phyloP scores from a whole-genome alignment of 2,888 invertebrate species.

The Epinotia brunnichana region DNA sequence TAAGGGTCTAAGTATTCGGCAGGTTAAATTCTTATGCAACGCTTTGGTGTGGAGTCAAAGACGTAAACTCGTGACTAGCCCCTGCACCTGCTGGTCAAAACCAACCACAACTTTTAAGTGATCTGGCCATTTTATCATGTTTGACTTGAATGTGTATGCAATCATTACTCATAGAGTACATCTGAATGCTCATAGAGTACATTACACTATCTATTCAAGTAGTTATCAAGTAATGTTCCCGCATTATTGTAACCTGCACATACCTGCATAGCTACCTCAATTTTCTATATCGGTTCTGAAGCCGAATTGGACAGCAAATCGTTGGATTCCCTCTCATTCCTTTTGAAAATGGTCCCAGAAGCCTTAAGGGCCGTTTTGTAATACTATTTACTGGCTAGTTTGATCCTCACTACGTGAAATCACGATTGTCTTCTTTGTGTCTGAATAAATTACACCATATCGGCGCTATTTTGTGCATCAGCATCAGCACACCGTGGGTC shows the following conservation, averaged over 20 bases:
- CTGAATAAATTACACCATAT: constrained; percentile 19
- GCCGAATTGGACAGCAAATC: constrained; percentile 5
- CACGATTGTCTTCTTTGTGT: constrained; percentile 58
- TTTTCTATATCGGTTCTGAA: not conserved
- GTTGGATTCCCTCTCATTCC: not conserved
- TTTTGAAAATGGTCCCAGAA: constrained; percentile 46
- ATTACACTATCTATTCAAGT: constrained; percentile 4
- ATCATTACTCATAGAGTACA: too few relatives aligned
- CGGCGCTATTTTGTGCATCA: too few relatives aligned
- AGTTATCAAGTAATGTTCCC: not conserved
- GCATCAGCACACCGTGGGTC: too few relatives aligned
- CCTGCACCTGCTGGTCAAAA: constrained; percentile 63
- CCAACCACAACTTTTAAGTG: constrained; percentile 52
- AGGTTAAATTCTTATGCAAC: not conserved
- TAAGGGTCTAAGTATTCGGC: not conserved
- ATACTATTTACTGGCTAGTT: constrained; percentile 59
- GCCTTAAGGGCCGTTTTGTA: constrained; percentile 67
- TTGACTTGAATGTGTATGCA: too few relatives aligned
- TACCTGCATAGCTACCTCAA: not conserved
- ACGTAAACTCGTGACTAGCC: constrained; percentile 70
- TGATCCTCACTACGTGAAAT: constrained; percentile 64
- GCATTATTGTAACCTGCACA: not conserved
- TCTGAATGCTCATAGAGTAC: too few relatives aligned
- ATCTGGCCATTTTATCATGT: too few relatives aligned
- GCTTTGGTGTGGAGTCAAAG: not conserved